Evolutionary conservation across 2,888 invertebrate species (phyloP).

Genomic region (Homarus gammarus): DNA sequence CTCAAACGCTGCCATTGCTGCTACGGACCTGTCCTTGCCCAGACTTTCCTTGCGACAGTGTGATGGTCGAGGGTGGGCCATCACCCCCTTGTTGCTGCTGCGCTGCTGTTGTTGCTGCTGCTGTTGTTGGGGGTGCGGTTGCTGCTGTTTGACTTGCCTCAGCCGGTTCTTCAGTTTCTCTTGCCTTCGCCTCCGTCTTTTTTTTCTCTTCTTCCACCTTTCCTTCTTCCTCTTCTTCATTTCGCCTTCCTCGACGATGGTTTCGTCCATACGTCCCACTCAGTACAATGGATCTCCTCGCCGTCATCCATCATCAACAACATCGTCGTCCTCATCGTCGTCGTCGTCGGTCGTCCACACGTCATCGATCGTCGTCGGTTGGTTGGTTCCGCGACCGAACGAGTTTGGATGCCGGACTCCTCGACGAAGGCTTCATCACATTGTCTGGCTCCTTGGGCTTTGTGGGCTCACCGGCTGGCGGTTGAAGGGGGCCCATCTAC

Average conservation of each 20-base stretch:
- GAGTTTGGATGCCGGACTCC: slow-evolving; percentile 73
- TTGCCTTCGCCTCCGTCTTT: background rate
- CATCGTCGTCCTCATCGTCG: slow-evolving; percentile 33
- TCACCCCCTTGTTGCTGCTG: background rate
- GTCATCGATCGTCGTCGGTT: slow-evolving; percentile 21
- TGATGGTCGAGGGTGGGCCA: background rate
- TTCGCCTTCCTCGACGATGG: slow-evolving; percentile 70
- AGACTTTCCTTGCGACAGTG: background rate
- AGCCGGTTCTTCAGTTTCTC: background rate
- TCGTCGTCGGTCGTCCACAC: slow-evolving; percentile 34
- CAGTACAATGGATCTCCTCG: slow-evolving; percentile 68
- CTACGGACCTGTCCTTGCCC: slow-evolving; percentile 30
- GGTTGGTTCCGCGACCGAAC: slow-evolving; percentile 43
- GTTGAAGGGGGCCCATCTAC: slow-evolving; percentile 8
- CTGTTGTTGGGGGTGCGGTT: background rate
- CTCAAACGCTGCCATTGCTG: slow-evolving; percentile 51
- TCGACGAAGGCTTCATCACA: slow-evolving; percentile 75
- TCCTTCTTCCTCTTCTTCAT: slow-evolving; percentile 71
- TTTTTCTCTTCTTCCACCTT: background rate
- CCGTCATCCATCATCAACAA: slow-evolving; percentile 50
- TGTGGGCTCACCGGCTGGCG: slow-evolving; percentile 40
- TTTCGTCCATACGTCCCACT: slow-evolving; percentile 69
- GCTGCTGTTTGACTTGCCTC: background rate
- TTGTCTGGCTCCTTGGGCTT: slow-evolving; percentile 63
- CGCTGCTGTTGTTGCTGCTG: background rate